Percentiles rank a stretch among this genome's conserved stretches.
These are phyloP conservation scores for Micoletzkya japonica DNA, from an alignment of 2,888 invertebrate genomes.

Conservation along the genomic window DNA sequence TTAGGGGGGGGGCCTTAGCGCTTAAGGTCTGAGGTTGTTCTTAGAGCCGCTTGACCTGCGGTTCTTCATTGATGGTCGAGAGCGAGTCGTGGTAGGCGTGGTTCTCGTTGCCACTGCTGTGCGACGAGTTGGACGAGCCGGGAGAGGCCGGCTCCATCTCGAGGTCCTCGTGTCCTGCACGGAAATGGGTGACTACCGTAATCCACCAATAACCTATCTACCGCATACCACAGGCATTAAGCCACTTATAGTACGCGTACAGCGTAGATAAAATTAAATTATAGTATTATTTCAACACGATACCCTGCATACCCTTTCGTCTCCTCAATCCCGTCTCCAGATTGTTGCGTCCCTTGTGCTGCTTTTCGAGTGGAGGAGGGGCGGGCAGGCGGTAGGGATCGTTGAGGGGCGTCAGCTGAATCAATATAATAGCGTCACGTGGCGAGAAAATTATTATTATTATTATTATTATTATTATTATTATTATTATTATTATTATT, in stretches of 20 bases:
- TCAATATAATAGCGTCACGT: background rate
- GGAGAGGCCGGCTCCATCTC: conserved; percentile 29
- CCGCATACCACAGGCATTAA: background rate
- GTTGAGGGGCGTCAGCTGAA: conserved; percentile 40
- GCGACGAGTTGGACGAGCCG: conserved; percentile 4
- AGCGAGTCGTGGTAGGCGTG: conserved; percentile 38
- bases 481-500: no score
- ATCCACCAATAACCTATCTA: background rate
- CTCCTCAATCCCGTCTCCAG: conserved; percentile 13
- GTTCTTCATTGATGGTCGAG: conserved; percentile 37
- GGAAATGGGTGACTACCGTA: background rate
- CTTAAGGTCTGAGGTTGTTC: background rate
- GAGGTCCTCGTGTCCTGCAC: conserved; percentile 20
- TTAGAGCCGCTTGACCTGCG: conserved; percentile 18
- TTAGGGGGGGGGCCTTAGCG: background rate
- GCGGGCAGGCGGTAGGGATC: conserved; percentile 39
- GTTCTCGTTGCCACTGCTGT: background rate
- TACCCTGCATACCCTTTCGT: conserved; percentile 19
- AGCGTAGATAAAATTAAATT: no score
- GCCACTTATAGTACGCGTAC: background rate
- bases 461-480: no score
- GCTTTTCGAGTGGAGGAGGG: conserved; percentile 45
- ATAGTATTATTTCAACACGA: background rate
- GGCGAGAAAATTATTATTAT: background rate
- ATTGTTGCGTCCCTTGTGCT: conserved; percentile 22